Conservation (phyloP, 1,140 invertebrate genomes). For the Platyscapa corneri region DNA sequence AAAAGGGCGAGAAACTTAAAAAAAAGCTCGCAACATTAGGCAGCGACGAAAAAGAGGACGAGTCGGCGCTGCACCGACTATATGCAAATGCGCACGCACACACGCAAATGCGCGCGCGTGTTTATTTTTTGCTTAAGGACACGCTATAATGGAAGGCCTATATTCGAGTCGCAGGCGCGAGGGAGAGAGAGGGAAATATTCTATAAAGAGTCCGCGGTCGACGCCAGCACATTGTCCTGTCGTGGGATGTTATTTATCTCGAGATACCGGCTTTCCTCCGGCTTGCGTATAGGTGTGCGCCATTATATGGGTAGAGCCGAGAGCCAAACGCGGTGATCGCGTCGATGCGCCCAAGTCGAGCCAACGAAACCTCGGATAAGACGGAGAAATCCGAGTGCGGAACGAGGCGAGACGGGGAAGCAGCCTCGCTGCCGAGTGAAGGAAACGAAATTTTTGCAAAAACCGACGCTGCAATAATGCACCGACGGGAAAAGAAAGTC, state of each 20-base stretch:
- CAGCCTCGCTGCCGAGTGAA: too few species aligned
- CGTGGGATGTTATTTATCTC: slow-evolving; percentile 60
- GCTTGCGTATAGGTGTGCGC: slow-evolving; percentile 37
- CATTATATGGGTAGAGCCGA: slow-evolving; percentile 51
- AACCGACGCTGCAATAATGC: not conserved
- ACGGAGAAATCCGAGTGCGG: slow-evolving; percentile 46
- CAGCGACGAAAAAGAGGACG: too few species aligned
- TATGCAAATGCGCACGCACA: not conserved
- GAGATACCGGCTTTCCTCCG: slow-evolving; percentile 31
- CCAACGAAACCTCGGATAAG: slow-evolving; percentile 9
- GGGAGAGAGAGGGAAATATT: not conserved
- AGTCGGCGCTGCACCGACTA: not conserved
- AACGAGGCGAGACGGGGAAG: not conserved
- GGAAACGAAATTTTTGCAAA: slow-evolving; percentile 17
- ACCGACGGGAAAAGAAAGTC: not conserved
- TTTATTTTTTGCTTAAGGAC: slow-evolving; percentile 12
- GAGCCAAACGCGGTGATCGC: slow-evolving; percentile 23
- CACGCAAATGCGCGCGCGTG: too few species aligned
- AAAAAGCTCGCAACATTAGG: too few species aligned
- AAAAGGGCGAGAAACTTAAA: too few species aligned
- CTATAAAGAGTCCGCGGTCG: slow-evolving; percentile 24
- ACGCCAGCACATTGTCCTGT: slow-evolving; percentile 62
- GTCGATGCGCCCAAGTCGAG: not conserved
- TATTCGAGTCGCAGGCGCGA: slow-evolving; percentile 6
- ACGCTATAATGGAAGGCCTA: slow-evolving; percentile 5